These are phyloP conservation scores for Pseudomugil tenellus DNA, from an alignment of 2,797 vertebrate genomes.

Conservation along the genomic window DNA sequence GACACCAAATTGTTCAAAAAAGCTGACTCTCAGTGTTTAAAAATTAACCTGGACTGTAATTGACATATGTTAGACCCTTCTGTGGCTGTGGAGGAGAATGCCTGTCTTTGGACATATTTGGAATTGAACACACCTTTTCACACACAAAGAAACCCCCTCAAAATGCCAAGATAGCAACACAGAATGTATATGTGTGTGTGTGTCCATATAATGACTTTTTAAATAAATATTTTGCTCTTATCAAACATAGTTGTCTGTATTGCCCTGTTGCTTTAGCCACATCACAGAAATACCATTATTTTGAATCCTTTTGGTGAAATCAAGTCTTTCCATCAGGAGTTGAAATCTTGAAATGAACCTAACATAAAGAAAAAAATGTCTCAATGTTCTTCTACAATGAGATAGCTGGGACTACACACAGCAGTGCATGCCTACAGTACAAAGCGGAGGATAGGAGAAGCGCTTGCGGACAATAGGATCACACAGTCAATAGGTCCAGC, in stretches of 20 bases:
- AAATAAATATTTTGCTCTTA: too few species aligned
- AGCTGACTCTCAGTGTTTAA: not conserved
- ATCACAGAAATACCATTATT: too few species aligned
- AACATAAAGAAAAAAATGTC: not conserved
- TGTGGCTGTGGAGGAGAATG: not conserved
- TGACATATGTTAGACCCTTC: not conserved
- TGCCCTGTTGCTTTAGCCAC: too few species aligned
- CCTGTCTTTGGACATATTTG: not conserved
- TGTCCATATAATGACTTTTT: too few species aligned
- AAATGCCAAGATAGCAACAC: too few species aligned
- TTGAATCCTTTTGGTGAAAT: too few species aligned
- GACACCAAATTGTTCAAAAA: not conserved
- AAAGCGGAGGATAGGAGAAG: not conserved
- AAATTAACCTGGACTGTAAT: not conserved
- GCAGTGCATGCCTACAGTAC: not conserved
- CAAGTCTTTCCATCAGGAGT: too few species aligned
- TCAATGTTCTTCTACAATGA: not conserved
- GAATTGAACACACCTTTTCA: not conserved
- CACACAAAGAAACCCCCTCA: not conserved
- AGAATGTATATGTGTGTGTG: too few species aligned
- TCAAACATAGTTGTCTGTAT: too few species aligned
- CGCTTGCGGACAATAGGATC: slow-evolving; percentile 10
- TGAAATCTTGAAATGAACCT: not conserved
- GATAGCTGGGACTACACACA: not conserved
- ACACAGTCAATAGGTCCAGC: slow-evolving; percentile 9